These are phyloP conservation scores for Eupithecia tripunctaria DNA, from an alignment of 2,888 invertebrate genomes.

Conservation along the genomic window DNA sequence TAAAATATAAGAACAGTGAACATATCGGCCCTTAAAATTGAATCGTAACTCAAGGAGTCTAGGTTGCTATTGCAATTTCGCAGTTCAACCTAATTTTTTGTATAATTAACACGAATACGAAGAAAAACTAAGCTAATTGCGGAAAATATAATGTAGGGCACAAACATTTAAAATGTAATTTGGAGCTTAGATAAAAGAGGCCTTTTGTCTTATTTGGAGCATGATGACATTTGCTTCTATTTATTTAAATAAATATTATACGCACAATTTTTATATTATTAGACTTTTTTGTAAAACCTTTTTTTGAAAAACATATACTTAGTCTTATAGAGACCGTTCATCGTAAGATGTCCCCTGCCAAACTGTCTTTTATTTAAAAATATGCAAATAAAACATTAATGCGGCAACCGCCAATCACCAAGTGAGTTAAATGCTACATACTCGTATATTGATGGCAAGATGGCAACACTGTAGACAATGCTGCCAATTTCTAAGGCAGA, in stretches of 20 bases:
- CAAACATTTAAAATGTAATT: conserved; percentile 75
- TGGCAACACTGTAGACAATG: too few species aligned
- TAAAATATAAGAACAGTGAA: neutral
- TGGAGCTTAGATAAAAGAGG: conserved; percentile 56
- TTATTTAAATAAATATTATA: neutral
- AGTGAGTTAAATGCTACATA: too few species aligned
- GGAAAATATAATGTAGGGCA: conserved; percentile 68
- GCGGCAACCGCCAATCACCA: too few species aligned
- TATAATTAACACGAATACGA: conserved; percentile 75
- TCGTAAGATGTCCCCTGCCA: too few species aligned
- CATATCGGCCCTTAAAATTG: neutral
- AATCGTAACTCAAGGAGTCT: neutral
- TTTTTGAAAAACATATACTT: too few species aligned
- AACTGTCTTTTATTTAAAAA: too few species aligned
- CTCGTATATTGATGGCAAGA: too few species aligned
- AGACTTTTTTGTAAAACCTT: too few species aligned
- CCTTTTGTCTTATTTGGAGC: conserved; percentile 25
- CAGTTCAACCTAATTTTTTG: conserved; percentile 65
- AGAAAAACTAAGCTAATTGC: conserved; percentile 65
- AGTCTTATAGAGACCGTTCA: too few species aligned
- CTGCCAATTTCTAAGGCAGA: too few species aligned
- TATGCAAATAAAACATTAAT: too few species aligned
- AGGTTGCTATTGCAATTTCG: conserved; percentile 24
- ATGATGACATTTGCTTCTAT: conserved; percentile 1
- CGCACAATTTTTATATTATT: too few species aligned